Evolutionary conservation across 2,113 vertebrate genomes (phyloP).

Genomic region (Okapia johnstoni): DNA sequence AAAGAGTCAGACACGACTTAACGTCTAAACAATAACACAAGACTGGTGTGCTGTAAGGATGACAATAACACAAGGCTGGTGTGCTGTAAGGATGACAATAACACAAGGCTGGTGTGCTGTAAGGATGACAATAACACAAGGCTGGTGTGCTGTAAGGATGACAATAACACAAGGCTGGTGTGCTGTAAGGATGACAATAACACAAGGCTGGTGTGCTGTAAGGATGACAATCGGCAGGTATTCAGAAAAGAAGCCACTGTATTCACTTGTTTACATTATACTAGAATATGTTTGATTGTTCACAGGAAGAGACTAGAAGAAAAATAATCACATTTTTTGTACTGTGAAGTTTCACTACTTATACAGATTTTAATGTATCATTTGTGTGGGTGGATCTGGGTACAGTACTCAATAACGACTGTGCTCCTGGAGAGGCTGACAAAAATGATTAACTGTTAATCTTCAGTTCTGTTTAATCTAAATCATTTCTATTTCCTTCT

Average conservation of each 20-base stretch:
- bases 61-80: background rate
- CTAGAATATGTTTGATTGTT: background rate
- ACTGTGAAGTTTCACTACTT: slow-evolving; percentile 21
- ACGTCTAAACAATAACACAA: background rate
- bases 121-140: background rate
- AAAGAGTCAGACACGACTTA: background rate
- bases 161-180: background rate
- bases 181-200: background rate
- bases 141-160: background rate
- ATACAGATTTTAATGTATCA: slow-evolving; percentile 7
- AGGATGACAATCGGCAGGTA: background rate
- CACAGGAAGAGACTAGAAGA: background rate
- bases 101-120: no score
- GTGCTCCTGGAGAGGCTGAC: background rate
- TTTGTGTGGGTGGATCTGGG: background rate
- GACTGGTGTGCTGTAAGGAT: no score
- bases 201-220: background rate
- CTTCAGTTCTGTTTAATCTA: slow-evolving; percentile 11
- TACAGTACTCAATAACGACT: background rate
- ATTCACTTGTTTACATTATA: background rate
- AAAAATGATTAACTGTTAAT: slow-evolving; percentile 15
- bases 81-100: background rate
- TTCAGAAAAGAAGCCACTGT: background rate
- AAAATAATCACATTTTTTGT: background rate
- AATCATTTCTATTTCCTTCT: slow-evolving; percentile 18